A percentile compares a stretch with the other conserved stretches of the same genome.
Evolutionary conservation across 2,888 invertebrate genomes (phyloP).

Genomic region (Microchrysa polita): DNA sequence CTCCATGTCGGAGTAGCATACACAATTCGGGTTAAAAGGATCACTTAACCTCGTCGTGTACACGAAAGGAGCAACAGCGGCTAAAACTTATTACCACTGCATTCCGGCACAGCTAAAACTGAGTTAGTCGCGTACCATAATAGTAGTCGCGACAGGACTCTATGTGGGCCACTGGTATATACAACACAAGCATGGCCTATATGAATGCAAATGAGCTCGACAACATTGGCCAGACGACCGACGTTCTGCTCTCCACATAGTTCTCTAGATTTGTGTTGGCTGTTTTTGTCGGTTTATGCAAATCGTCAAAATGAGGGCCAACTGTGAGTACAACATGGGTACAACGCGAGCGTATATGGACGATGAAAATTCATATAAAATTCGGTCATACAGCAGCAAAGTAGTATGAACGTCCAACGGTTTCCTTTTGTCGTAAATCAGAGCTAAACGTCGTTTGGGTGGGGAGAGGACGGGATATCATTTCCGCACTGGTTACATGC

Average conservation of each 20-base stretch:
- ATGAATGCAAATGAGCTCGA: constrained; percentile 19
- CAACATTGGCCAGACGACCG: background rate
- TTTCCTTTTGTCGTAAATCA: constrained; percentile 30
- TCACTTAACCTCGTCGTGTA: background rate
- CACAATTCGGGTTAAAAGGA: background rate
- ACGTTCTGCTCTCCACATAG: background rate
- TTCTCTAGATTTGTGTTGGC: constrained; percentile 14
- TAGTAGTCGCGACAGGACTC: background rate
- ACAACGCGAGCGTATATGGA: no score
- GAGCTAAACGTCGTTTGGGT: constrained; percentile 17
- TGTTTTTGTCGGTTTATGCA: constrained; percentile 8
- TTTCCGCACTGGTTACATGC: constrained; percentile 24
- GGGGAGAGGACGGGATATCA: no score
- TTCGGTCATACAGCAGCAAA: no score
- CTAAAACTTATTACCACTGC: constrained; percentile 13
- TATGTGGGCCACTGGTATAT: background rate
- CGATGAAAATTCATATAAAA: no score
- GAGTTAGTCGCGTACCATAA: background rate
- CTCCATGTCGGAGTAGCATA: background rate
- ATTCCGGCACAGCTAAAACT: background rate
- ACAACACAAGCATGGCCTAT: background rate
- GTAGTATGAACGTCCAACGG: background rate
- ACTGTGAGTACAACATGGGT: background rate
- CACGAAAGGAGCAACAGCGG: background rate
- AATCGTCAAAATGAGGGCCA: background rate